Evolutionary conservation across 1,140 invertebrate species (phyloP).

Genomic region (Pogonomyrmex californicus): DNA sequence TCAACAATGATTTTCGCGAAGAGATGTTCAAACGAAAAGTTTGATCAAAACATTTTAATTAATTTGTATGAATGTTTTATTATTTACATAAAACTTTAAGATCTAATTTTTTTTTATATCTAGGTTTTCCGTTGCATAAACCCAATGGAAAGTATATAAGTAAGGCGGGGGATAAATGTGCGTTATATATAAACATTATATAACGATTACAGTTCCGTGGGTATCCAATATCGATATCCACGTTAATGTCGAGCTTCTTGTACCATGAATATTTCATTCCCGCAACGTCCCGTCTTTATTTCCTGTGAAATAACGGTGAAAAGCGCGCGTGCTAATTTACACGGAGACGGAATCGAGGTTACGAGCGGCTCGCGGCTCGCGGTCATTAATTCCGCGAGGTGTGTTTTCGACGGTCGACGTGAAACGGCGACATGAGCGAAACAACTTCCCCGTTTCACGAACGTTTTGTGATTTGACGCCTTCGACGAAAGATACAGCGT

Average conservation of each 20-base stretch:
- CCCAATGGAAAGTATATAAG: not conserved
- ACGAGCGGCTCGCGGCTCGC: slow-evolving; percentile 10
- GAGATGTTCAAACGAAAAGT: not conserved
- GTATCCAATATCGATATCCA: not conserved
- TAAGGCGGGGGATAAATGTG: not conserved
- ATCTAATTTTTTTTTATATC: not conserved
- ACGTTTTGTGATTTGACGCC: not conserved
- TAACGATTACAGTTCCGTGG: not conserved
- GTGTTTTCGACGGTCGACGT: slow-evolving; percentile 9
- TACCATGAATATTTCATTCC: not conserved
- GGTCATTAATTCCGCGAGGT: slow-evolving; percentile 39
- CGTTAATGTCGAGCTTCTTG: slow-evolving; percentile 2
- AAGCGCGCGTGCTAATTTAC: slow-evolving; percentile 38
- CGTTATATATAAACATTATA: not conserved
- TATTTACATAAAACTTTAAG: not conserved
- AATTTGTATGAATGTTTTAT: not conserved
- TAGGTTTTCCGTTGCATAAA: not conserved
- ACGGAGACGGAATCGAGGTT: slow-evolving; percentile 25
- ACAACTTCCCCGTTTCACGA: not conserved
- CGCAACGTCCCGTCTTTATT: not conserved
- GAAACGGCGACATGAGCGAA: not conserved
- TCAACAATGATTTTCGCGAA: not conserved
- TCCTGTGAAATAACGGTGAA: slow-evolving; percentile 19
- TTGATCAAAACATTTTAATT: not conserved
- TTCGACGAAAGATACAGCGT: not conserved